A percentile compares a stretch with the other conserved stretches of the same genome.
Evolutionary conservation across 2,888 invertebrate genomes (phyloP).

Genomic region (Dromius quadrimaculatus): DNA sequence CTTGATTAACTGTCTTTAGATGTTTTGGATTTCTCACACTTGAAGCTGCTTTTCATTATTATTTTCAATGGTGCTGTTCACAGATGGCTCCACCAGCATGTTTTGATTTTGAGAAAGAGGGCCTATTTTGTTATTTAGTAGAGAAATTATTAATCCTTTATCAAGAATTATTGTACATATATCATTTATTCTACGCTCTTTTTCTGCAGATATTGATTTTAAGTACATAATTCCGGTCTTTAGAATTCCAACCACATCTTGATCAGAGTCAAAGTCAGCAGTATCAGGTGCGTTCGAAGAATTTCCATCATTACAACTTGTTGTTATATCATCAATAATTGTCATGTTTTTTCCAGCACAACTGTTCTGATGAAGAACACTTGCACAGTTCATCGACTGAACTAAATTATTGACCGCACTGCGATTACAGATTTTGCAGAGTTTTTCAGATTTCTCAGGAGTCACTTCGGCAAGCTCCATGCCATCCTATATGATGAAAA

Average conservation of each 20-base stretch:
- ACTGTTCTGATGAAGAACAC: too few relatives aligned
- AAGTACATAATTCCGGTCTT: background rate
- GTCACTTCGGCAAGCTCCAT: too few relatives aligned
- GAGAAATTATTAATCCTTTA: background rate
- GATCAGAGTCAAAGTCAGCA: background rate
- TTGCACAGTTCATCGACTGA: too few relatives aligned
- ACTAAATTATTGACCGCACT: too few relatives aligned
- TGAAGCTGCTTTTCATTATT: background rate
- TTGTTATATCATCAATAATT: too few relatives aligned
- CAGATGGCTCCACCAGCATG: background rate
- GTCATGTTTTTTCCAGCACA: too few relatives aligned
- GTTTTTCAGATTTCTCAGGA: too few relatives aligned
- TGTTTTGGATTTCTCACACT: background rate
- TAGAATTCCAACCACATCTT: background rate
- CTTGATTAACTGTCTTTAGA: background rate
- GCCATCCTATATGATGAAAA: too few relatives aligned
- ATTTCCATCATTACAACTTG: too few relatives aligned
- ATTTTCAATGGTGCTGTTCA: background rate
- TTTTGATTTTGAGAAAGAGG: background rate
- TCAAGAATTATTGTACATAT: background rate
- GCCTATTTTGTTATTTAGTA: background rate
- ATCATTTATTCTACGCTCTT: background rate
- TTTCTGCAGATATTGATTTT: background rate
- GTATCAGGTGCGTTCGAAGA: too few relatives aligned
- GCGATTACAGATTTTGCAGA: too few relatives aligned